Evolutionary conservation across 2,797 vertebrate genomes (phyloP), one percentile per base, ranked within the genome.

Genomic region (Brachyrhaphis roseni): DNA sequence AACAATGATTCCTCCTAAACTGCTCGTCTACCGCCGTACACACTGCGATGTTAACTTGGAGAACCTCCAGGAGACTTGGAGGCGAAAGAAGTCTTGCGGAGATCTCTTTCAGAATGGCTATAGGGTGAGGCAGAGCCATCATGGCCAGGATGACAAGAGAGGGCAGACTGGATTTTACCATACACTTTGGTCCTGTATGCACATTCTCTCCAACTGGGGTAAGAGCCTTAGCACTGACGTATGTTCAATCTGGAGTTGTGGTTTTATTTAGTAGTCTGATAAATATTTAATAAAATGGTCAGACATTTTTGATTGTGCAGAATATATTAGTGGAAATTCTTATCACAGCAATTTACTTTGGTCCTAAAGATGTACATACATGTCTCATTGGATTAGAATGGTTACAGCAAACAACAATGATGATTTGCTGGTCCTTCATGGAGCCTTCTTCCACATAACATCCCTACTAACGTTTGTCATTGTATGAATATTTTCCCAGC

Each of bases 91-190:
- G 88, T 98, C 97, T 23, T 94, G 97, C 45, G 96, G 96, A 1
- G 97, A 98, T 43, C 94, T 98, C 84, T 98, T 97, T 91, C 97
- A 96, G 55, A 97, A 98, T 34, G 98, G 98, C 82, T 97, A 98
- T 94, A 95, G 97, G 85, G 95, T 98, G 89, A 97, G 95, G 91
- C 90, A 94, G 72, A 94, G 94, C 11, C 94, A 94, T 46, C 94
- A 92, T 26, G 82, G 78, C 36, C 77, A 64, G 20, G 80, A 81
- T 74, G 82, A 96, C 20, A 97, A 95, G 74, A 95, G 94, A 79
- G 95, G 94, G 47, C 94, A 93, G 0, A 86, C 80, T 11, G 95
- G 91, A 77, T 89, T 92, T 79, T 91, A 85, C 72, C 92, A 93
- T 62, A 96, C 97, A 34, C 72, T 97, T 88, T 90, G 92, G 74